Evolutionary conservation across 2,113 vertebrate species (phyloP).

Genomic region (Oophaga pumilio): DNA sequence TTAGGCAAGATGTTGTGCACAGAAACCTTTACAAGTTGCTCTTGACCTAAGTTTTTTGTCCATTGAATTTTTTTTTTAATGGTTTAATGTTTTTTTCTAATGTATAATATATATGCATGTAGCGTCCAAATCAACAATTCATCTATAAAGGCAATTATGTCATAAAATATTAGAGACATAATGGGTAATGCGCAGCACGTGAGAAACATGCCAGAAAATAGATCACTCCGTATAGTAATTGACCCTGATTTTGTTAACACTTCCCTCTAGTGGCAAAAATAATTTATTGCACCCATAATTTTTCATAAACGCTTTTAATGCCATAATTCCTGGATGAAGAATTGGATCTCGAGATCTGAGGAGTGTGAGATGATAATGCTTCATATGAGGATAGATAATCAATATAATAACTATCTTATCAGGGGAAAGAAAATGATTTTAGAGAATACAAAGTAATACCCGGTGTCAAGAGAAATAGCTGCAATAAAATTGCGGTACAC

Average conservation of each 20-base stretch:
- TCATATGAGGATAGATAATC: slow-evolving; percentile 47
- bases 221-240: neutral
- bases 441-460: slow-evolving; percentile 55
- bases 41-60: neutral
- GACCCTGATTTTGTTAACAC: slow-evolving; percentile 11
- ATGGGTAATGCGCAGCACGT: neutral
- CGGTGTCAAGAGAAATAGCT: slow-evolving; percentile 43
- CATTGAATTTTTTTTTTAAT: neutral
- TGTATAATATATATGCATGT: neutral
- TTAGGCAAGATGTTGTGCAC: too few relatives aligned
- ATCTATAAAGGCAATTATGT: neutral
- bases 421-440: slow-evolving; percentile 48
- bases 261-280: slow-evolving; percentile 42
- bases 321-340: slow-evolving; percentile 35
- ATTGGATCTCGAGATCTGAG: slow-evolving; percentile 35
- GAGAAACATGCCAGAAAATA: neutral
- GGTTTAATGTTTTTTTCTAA: neutral
- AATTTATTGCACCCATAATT: slow-evolving; percentile 36
- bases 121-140: neutral
- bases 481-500: slow-evolving; percentile 53
- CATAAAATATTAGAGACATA: neutral
- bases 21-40: neutral
- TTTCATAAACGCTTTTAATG: slow-evolving; percentile 36
- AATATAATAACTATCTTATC: slow-evolving; percentile 50
- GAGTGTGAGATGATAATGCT: slow-evolving; percentile 34